Conservation (phyloP, 64 coral and sea anemone genomes). For the Anthopleura sola region DNA sequence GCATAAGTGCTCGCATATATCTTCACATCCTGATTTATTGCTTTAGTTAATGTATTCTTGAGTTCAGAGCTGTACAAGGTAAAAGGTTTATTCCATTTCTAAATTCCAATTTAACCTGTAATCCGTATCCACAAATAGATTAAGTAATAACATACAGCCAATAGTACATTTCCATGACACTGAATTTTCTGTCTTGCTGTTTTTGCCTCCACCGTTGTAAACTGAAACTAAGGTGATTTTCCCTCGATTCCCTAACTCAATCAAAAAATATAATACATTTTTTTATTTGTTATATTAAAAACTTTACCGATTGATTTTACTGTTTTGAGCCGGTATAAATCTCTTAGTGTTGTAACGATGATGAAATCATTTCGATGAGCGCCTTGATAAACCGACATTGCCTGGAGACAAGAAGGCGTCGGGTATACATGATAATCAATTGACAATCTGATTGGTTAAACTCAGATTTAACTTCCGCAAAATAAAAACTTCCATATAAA, state of each 20-base stretch:
- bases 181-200: background rate
- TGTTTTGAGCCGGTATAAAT: background rate
- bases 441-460: slow-evolving; percentile 8
- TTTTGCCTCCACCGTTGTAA: too few relatives aligned
- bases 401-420: background rate
- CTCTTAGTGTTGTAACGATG: background rate
- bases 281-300: too few relatives aligned
- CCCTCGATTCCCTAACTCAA: too few relatives aligned
- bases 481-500: background rate
- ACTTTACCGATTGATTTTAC: background rate
- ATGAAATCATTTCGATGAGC: background rate
- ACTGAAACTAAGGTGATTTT: too few relatives aligned
- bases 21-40: background rate
- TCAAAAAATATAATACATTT: too few relatives aligned
- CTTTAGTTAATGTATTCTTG: background rate
- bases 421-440: background rate
- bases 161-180: background rate
- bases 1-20: background rate
- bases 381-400: background rate
- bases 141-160: background rate
- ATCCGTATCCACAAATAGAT: background rate
- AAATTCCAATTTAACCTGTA: background rate
- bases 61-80: background rate
- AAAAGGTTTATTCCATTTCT: background rate
- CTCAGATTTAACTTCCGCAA: background rate